phyloP scores from a whole-genome alignment of 2,888 invertebrate species.

The Andrena fulva region DNA sequence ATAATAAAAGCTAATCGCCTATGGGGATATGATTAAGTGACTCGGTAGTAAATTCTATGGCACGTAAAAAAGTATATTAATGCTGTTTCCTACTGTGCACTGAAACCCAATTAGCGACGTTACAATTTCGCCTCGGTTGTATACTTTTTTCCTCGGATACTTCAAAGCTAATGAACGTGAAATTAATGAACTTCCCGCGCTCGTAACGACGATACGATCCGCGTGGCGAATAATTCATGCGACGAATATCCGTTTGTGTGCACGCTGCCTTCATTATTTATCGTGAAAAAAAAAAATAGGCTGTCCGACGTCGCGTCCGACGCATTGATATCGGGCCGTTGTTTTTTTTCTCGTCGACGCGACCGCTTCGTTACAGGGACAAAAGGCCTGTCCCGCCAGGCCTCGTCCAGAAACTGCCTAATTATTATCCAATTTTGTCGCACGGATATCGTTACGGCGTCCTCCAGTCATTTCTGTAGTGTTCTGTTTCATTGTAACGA shows the following conservation, averaged over 20 bases:
- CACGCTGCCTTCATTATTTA: constrained; percentile 4
- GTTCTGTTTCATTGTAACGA: constrained; percentile 20
- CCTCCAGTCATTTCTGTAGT: background rate
- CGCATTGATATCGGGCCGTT: background rate
- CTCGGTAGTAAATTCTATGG: constrained; percentile 11
- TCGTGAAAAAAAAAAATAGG: background rate
- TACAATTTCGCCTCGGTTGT: constrained; percentile 29
- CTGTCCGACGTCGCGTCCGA: background rate
- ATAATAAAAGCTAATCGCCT: constrained; percentile 36
- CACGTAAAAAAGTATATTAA: constrained; percentile 12
- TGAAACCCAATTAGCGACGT: constrained; percentile 41
- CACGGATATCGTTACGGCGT: constrained; percentile 36
- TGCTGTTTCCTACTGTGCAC: constrained; percentile 2
- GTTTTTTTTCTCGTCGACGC: background rate
- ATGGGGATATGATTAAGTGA: background rate
- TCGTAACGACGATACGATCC: constrained; percentile 20
- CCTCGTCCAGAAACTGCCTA: constrained; percentile 22
- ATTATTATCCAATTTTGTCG: constrained; percentile 50
- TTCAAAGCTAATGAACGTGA: constrained; percentile 31
- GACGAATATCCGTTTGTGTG: constrained; percentile 19
- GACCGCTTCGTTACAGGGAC: constrained; percentile 7
- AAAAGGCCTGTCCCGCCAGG: constrained; percentile 11
- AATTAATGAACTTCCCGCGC: constrained; percentile 44
- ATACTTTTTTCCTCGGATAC: constrained; percentile 15
- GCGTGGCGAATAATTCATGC: constrained; percentile 27